These are phyloP conservation scores for Ophion costatus DNA, from an alignment of 2,888 invertebrate genomes.

Conservation along the genomic window DNA sequence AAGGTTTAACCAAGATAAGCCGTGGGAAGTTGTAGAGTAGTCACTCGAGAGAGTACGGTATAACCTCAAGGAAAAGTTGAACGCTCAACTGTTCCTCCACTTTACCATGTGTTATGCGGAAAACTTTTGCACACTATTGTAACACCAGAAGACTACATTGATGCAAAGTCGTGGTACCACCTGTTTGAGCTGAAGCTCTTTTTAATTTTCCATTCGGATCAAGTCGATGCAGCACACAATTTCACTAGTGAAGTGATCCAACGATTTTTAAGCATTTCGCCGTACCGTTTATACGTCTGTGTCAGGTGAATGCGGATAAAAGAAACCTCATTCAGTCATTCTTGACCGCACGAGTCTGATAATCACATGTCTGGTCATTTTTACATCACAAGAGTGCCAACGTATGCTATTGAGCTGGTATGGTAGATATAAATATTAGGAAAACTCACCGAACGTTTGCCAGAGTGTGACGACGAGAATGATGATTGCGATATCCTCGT, in stretches of 20 bases:
- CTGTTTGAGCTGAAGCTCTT: no score
- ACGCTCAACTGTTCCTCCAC: no score
- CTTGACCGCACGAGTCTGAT: not conserved
- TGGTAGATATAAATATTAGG: not conserved
- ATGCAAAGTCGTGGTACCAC: no score
- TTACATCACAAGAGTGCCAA: slow-evolving; percentile 10
- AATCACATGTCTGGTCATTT: slow-evolving; percentile 55
- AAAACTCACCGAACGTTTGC: slow-evolving; percentile 95
- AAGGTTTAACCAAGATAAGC: no score
- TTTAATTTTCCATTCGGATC: no score
- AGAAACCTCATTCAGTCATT: not conserved
- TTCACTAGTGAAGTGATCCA: not conserved
- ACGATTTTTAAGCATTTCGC: not conserved
- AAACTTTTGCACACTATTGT: no score
- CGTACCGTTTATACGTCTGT: not conserved
- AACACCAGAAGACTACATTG: no score
- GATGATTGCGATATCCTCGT: slow-evolving; percentile 94
- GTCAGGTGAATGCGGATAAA: not conserved
- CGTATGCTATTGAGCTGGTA: not conserved
- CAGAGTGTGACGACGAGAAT: slow-evolving; percentile 94
- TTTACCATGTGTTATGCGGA: no score
- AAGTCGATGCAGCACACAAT: not conserved
- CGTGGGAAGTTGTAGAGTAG: no score
- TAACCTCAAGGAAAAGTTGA: no score
- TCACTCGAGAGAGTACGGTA: no score